Conservation (phyloP, 2,888 invertebrate genomes). For the Acheta domesticus region DNA sequence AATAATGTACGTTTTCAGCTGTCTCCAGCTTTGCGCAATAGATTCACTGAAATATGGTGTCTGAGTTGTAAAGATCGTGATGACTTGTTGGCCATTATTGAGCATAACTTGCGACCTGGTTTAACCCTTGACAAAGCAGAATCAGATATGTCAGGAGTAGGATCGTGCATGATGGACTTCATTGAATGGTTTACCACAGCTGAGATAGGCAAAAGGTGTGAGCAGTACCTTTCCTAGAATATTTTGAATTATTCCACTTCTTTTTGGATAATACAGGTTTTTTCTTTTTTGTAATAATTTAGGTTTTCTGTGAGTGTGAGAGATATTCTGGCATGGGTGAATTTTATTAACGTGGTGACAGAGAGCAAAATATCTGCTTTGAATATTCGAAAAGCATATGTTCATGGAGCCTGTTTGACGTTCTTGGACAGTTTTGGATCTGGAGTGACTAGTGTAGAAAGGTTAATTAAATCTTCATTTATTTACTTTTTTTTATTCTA, state of each 20-base stretch:
- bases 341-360: slow-evolving; percentile 72
- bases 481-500: neutral
- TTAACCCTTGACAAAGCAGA: slow-evolving; percentile 56
- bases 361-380: slow-evolving; percentile 45
- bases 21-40: slow-evolving; percentile 93
- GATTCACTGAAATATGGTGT: slow-evolving; percentile 99
- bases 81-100: slow-evolving; percentile 77
- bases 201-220: slow-evolving; percentile 62
- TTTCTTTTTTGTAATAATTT: slow-evolving; percentile 42
- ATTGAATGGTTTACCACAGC: slow-evolving; percentile 70
- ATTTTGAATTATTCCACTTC: neutral
- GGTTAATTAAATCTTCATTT: slow-evolving; percentile 46
- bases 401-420: slow-evolving; percentile 87
- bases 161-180: slow-evolving; percentile 73
- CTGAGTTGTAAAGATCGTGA: slow-evolving; percentile 66
- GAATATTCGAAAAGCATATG: slow-evolving; percentile 63
- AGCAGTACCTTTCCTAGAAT: slow-evolving; percentile 1
- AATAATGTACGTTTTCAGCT: slow-evolving; percentile 50
- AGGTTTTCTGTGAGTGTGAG: slow-evolving; percentile 84
- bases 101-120: slow-evolving; percentile 66
- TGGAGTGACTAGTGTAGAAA: slow-evolving; percentile 71
- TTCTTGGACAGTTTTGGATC: slow-evolving; percentile 90
- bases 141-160: slow-evolving; percentile 58
- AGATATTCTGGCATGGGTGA: slow-evolving; percentile 88
- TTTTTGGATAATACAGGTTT: slow-evolving; percentile 12